These are phyloP conservation scores for Geotrupes spiniger DNA, from an alignment of 2,888 invertebrate genomes.

Conservation along the genomic window DNA sequence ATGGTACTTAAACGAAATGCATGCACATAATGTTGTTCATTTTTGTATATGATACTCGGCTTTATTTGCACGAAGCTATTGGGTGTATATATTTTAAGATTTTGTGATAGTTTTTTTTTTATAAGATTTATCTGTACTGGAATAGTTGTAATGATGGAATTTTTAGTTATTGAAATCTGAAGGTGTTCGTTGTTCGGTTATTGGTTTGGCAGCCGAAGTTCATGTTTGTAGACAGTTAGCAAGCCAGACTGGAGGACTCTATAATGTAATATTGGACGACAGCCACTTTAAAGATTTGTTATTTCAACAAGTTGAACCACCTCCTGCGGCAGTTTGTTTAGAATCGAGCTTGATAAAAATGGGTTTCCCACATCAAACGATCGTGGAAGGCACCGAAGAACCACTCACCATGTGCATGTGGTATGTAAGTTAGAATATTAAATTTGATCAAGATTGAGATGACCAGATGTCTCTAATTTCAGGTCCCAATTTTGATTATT, in stretches of 20 bases:
- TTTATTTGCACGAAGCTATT: no score
- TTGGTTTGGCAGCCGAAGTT: constrained; percentile 94
- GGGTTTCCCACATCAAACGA: constrained; percentile 87
- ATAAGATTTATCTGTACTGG: background rate
- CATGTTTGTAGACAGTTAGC: constrained; percentile 85
- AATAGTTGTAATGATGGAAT: constrained; percentile 25
- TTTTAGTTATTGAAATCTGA: constrained; percentile 68
- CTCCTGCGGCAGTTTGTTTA: constrained; percentile 67
- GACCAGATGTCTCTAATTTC: no score
- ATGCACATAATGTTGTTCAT: no score
- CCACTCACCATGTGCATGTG: constrained; percentile 91
- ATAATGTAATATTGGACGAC: constrained; percentile 84
- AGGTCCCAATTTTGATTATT: no score
- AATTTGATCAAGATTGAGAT: no score
- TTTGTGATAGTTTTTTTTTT: background rate
- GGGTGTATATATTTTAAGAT: no score
- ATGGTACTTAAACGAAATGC: no score
- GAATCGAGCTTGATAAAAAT: constrained; percentile 87
- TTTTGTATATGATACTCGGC: no score
- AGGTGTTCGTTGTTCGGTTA: constrained; percentile 89
- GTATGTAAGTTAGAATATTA: no score
- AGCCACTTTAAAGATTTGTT: constrained; percentile 68
- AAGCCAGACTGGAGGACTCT: constrained; percentile 82
- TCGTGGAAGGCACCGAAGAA: constrained; percentile 57
- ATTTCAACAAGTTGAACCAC: constrained; percentile 65